A percentile compares a stretch with the other conserved stretches of the same genome.
phyloP scores from a whole-genome alignment of 37 sponge, comb jelly and placozoan species.

The Spongia lamella region DNA sequence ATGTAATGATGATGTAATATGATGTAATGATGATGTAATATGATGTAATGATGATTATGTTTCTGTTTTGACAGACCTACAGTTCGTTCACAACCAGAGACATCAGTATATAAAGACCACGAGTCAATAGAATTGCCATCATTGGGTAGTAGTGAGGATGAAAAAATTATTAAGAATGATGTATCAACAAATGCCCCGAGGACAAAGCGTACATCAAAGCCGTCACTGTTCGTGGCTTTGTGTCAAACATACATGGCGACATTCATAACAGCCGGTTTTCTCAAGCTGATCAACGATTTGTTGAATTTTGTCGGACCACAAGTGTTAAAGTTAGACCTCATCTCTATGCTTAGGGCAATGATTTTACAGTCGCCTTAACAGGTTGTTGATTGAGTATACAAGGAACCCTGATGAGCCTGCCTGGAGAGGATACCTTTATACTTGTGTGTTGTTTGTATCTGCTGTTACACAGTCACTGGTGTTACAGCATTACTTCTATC shows the following conservation, averaged over 20 bases:
- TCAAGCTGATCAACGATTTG: conserved; percentile 69
- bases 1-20: no score
- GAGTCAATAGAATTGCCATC: no score
- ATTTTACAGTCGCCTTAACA: conserved; percentile 9
- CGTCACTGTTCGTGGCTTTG: conserved; percentile 69
- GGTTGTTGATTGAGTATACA: conserved; percentile 64
- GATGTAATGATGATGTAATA: no score
- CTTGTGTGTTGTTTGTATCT: conserved; percentile 66
- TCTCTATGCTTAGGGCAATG: no score
- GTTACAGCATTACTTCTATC: conserved; percentile 86
- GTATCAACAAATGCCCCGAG: no score
- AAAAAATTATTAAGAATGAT: no score
- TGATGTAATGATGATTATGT: no score
- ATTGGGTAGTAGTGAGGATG: no score
- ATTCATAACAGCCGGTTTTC: conserved; percentile 58
- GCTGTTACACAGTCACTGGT: conserved; percentile 74
- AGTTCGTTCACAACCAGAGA: no score
- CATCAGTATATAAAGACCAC: no score
- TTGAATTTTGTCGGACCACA: conserved; percentile 80
- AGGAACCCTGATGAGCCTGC: conserved; percentile 29
- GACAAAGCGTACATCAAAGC: conserved; percentile 24
- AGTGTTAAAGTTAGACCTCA: conserved; percentile 68
- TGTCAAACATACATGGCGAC: conserved; percentile 51
- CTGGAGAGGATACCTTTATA: conserved; percentile 85
- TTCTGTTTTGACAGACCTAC: no score